Evolutionary conservation across 2,797 vertebrate species (phyloP), one percentile per base, ranked within the genome.

Genomic region (Lerista edwardsae): DNA sequence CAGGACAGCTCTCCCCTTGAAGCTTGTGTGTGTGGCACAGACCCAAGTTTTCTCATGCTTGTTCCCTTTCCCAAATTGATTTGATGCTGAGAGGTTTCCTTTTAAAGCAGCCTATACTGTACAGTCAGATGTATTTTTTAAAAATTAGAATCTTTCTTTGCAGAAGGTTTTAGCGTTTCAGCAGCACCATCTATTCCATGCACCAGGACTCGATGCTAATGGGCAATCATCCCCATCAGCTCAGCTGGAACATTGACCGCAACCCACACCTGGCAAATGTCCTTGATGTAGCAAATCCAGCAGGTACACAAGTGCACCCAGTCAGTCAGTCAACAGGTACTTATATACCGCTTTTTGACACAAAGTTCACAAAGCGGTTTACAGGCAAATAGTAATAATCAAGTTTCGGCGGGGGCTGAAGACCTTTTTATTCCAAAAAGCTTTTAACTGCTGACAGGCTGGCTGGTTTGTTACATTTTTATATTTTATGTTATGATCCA

Each of bases 101-200:
- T 87, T 91, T 79, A 67, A 71, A 89, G 44, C 19, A 76, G 31
- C 1, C 34, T 57, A 1, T 23, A 14, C 2, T 61, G 14, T 44
- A 64, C 72, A 81, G 87, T 85, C 39, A 84, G 39, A 34, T 27
- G 14, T 14, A 83, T 87, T 89, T 57, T 82, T 90, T 44, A 47
- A 47, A 47, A 81, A 75, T 75, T 64, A 39, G 61, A 83, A 55
- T 41, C 36, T 14, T 27, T 64, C 39, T 80, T 69, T 67, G 75
- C 55, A 84, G 75, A 14, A 75, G 11, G 19, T 19, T 57, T 31
- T 74, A 51, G 29, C 6, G 21, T 51, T 75, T 10, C 51, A 74
- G 17, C 29, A 65, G 39, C 39, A 55, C 6, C 51, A 4, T 31
- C 2, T 1, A 11, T 6, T 68, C 72, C 75, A 68, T 84, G 23